Base-by-base conservation (phyloP, 1,140 invertebrate genomes). In the Papilio xuthus region DNA sequence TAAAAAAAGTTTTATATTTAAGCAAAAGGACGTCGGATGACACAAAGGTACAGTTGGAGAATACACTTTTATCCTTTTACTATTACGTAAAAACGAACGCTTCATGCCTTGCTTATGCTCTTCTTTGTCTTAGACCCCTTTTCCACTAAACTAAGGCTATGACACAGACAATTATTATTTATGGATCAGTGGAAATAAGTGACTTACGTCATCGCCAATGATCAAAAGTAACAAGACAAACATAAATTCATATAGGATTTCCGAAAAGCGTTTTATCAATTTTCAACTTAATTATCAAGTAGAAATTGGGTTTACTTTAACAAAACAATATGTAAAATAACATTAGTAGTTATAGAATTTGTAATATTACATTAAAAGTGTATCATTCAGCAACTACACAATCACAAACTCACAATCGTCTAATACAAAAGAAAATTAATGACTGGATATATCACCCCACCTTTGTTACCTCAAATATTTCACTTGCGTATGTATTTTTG, bases 401-500 rank as follows among this genome's bases (percentile, higher is more conserved):
- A n/a, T n/a, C n/a, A n/a, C n/a, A 67, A 18, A 23, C 60, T 67
- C 13, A 67, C 12, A 28, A 28, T 67, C 60, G 13, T 67, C 10
- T 63, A 15, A 12, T 7, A 67, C 26, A 67, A 60, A 67, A 67
- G 60, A 28, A 32, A 67, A 67, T 67, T 67, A 67, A 67, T 67
- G 60, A 67, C 60, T 67, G 15, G 26, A 53, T 53, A 53, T 18
- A 53, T 71, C 26, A 3, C 13, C n/a, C 28, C 41, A 73, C 44
- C 71, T 44, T 73, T 73, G 71, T 73, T 50, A 47, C 71, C 47
- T 37, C 73, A 56, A 56, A 56, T 75, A 56, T 75, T 75, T 75
- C 32, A 32, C 73, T 32, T 23, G 71, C 18, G 20, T 50, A 50
- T 13, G 18, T 75, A 53, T 10, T 26, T 28, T 53, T 18, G 23